These are phyloP conservation scores for Spinus olivaceus DNA, from an alignment of 2,797 vertebrate species.

Conservation along the genomic window DNA sequence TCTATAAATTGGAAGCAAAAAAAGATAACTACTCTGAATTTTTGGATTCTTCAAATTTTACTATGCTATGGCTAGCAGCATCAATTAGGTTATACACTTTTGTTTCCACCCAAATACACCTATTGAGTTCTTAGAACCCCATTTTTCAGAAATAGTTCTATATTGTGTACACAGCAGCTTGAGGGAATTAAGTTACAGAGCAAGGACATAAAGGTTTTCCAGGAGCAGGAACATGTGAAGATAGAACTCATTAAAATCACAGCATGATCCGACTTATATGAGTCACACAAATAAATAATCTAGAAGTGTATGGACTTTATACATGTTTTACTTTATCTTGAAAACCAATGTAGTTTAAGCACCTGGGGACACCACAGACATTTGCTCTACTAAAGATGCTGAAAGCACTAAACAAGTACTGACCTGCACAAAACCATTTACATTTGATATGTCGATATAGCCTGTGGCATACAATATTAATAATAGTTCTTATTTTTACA, in stretches of 20 bases:
- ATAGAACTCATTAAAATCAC: constrained; percentile 43
- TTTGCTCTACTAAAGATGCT: not conserved
- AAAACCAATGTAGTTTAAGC: not conserved
- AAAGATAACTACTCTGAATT: not conserved
- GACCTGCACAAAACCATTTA: not conserved
- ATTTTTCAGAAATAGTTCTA: not conserved
- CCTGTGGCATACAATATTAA: not conserved
- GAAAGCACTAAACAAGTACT: not conserved
- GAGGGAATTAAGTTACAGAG: constrained; percentile 10
- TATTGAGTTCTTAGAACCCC: not conserved
- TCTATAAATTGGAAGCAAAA: not conserved
- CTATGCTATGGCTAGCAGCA: not conserved
- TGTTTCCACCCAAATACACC: not conserved
- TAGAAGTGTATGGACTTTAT: not conserved
- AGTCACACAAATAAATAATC: constrained; percentile 18
- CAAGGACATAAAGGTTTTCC: not conserved
- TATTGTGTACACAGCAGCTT: not conserved
- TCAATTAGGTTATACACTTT: not conserved
- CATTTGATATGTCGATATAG: not conserved
- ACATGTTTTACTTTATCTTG: not conserved
- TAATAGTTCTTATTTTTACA: not conserved
- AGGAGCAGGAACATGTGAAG: not conserved
- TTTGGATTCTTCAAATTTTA: not conserved
- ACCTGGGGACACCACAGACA: not conserved
- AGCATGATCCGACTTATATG: not conserved